These are phyloP conservation scores for Zaprionus obscuricornis DNA, from an alignment of 2,888 invertebrate species.

Conservation along the genomic window DNA sequence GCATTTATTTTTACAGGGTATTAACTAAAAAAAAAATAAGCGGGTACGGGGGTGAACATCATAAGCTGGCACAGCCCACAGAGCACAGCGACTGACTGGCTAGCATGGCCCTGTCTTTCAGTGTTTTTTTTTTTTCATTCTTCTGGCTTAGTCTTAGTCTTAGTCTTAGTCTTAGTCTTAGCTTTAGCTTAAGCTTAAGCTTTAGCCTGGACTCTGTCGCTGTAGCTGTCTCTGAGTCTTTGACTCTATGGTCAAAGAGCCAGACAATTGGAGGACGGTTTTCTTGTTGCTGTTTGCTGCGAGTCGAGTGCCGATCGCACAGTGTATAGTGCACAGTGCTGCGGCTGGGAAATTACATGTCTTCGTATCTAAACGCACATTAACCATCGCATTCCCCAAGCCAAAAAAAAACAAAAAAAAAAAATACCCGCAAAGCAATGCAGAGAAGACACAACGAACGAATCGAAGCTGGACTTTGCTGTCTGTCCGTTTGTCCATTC, in stretches of 20 bases:
- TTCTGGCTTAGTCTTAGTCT: neutral
- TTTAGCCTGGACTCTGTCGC: neutral
- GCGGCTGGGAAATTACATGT: slow-evolving; percentile 72
- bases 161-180: too few species aligned
- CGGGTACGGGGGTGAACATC: slow-evolving; percentile 25
- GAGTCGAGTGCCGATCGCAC: slow-evolving; percentile 29
- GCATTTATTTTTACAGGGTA: too few species aligned
- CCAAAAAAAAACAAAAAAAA: slow-evolving; percentile 4
- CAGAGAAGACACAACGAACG: too few species aligned
- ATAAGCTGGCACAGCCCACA: slow-evolving; percentile 26
- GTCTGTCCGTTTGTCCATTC: slow-evolving; percentile 22
- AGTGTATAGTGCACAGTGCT: too few species aligned
- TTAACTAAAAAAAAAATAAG: neutral
- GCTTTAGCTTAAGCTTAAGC: slow-evolving; percentile 8
- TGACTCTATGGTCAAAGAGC: too few species aligned
- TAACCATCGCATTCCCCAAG: slow-evolving; percentile 70
- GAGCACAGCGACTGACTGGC: slow-evolving; percentile 40
- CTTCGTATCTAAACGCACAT: slow-evolving; percentile 77
- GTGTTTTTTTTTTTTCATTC: too few species aligned
- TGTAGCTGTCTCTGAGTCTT: neutral
- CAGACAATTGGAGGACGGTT: slow-evolving; percentile 31
- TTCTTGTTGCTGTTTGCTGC: neutral
- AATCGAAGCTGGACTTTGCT: slow-evolving; percentile 12
- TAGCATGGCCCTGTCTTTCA: too few species aligned
- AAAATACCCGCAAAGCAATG: too few species aligned